A percentile compares a stretch with the other conserved stretches of the same genome.
Conservation (phyloP, 2,797 vertebrate genomes). For the Notolepis coatsorum region DNA sequence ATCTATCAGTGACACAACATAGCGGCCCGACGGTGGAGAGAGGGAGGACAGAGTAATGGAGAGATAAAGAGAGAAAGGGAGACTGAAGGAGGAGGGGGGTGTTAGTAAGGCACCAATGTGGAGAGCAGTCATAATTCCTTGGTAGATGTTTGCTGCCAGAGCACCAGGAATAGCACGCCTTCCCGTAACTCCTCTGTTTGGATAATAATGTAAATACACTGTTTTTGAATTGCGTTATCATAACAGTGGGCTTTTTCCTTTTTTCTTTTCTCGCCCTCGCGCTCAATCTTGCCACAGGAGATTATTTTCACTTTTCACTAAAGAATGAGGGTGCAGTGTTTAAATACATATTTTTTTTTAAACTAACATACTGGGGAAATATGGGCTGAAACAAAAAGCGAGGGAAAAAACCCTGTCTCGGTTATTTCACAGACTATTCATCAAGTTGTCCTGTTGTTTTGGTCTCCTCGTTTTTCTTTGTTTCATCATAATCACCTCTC, state of each 20-base stretch:
- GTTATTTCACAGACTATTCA: constrained; percentile 28
- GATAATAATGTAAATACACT: constrained; percentile 63
- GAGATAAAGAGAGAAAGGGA: constrained; percentile 5
- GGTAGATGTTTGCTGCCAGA: constrained; percentile 55
- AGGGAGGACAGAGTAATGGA: background rate
- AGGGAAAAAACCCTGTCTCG: constrained; percentile 5
- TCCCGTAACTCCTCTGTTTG: constrained; percentile 73
- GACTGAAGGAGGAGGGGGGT: constrained; percentile 23
- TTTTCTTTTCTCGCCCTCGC: constrained; percentile 25
- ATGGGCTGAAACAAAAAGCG: background rate
- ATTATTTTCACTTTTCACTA: constrained; percentile 56
- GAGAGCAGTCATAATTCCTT: constrained; percentile 55
- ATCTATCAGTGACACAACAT: constrained; percentile 5
- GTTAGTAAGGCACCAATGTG: constrained; percentile 46
- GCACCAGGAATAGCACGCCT: constrained; percentile 63
- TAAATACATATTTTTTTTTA: too few relatives aligned
- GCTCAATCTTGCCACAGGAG: constrained; percentile 41
- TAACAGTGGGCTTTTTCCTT: constrained; percentile 47
- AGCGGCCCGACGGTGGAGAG: constrained; percentile 22
- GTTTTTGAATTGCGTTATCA: constrained; percentile 60
- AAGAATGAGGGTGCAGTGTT: constrained; percentile 33
- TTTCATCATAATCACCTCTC: constrained; percentile 20
- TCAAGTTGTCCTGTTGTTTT: constrained; percentile 36
- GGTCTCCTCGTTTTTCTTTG: constrained; percentile 10
- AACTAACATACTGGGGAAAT: constrained; percentile 28